Evolutionary conservation across 1,140 invertebrate species (phyloP), one percentile per base, ranked within the genome.

Genomic region (Brachionus angularis): DNA sequence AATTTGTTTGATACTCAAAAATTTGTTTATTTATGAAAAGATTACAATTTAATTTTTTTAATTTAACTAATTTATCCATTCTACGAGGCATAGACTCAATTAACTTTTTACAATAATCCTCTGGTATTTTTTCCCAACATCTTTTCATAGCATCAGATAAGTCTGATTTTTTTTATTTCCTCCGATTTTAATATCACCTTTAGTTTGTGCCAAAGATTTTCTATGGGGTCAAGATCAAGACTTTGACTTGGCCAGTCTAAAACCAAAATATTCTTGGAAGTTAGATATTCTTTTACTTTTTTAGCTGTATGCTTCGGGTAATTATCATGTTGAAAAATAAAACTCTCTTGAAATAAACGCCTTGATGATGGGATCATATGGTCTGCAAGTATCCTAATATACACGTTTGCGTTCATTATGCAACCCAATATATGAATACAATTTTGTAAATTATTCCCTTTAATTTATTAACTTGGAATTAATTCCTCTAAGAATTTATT

Each of bases 241-340:
- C 14, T 16, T 12, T 52, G 25, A 46, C 42, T 25, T 10, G 39
- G 61, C 39, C 39, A 52, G 27, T 5, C 14, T 16, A 67, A 53
- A 14, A 67, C 39, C 18, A 58, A 12, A 8, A 67, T 36, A 10
- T 53, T 44, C n/a, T 67, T 21, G 8, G 8, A 10, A 12, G 55
- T 21, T 8, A 67, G 47, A 12, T 25, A 67, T 5, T 14, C 18
- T 49, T 55, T 8, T 8, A 8, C 12, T n/a, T 18, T 52, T 25
- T 27, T 67, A 14, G 61, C 14, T 50, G 39, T 67, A 33, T 67
- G 61, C 5, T n/a, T 46, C 27, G 61, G 42, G 39, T 8, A 42
- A 53, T 36, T 36, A 67, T 67, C 61, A 5, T 67, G 61, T 27
- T 67, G 61, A 21, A 67, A 67, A 44, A 52, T 53, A 21, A 67